Evolutionary conservation across 2,113 vertebrate genomes (phyloP).

Genomic region (Vimba vimba): DNA sequence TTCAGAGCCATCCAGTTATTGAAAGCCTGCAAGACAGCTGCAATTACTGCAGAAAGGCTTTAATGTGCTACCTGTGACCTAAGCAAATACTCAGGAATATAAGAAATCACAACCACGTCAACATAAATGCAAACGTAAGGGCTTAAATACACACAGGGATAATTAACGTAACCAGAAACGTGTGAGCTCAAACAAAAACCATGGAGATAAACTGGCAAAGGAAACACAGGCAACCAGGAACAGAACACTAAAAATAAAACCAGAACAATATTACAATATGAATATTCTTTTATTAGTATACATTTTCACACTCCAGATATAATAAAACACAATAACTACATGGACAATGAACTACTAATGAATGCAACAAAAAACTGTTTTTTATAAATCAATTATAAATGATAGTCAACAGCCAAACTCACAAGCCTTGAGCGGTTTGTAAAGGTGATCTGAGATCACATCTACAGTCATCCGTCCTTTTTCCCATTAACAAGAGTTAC

Average conservation of each 20-base stretch:
- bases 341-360: background rate
- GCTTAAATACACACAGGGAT: no score
- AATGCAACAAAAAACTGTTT: background rate
- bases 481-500: conserved; percentile 1
- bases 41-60: conserved; percentile 20
- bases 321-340: background rate
- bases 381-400: background rate
- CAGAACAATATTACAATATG: no score
- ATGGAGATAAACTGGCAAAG: no score
- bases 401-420: background rate
- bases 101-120: no score
- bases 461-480: background rate
- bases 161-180: no score
- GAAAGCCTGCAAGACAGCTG: conserved; percentile 15
- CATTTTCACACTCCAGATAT: background rate
- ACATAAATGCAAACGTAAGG: no score
- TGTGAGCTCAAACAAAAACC: no score
- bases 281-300: no score
- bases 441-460: conserved; percentile 17
- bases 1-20: background rate
- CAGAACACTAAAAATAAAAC: no score
- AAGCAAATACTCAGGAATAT: background rate
- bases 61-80: conserved; percentile 30
- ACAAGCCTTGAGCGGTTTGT: background rate
- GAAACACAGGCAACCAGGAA: no score